Evolutionary conservation across 2,113 vertebrate genomes (phyloP).

Genomic region (Desmodus rotundus): DNA sequence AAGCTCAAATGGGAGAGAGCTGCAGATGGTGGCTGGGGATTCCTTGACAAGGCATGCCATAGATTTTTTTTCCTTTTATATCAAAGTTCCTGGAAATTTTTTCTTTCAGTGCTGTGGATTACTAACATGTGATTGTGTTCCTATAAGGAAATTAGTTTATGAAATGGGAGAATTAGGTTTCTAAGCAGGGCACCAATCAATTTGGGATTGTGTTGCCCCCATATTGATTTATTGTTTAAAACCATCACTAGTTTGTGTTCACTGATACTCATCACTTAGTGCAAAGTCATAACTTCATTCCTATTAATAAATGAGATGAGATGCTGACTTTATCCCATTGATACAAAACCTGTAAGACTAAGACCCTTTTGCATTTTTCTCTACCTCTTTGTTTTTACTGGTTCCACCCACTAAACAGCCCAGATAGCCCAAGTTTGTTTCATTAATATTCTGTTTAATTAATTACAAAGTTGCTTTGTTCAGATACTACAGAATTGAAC

Average conservation of each 20-base stretch:
- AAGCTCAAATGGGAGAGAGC: background rate
- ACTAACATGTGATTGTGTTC: background rate
- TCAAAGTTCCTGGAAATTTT: background rate
- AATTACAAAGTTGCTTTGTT: background rate
- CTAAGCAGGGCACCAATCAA: background rate
- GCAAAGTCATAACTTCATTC: background rate
- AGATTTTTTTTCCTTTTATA: background rate
- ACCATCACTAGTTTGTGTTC: background rate
- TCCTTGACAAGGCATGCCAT: background rate
- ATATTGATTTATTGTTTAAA: background rate
- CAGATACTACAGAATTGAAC: background rate
- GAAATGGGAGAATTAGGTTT: background rate
- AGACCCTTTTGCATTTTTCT: background rate
- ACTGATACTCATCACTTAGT: background rate
- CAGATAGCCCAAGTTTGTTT: background rate
- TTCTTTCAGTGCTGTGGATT: background rate
- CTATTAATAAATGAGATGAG: background rate
- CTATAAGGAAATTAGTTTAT: background rate
- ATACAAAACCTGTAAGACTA: background rate
- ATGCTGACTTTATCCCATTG: background rate
- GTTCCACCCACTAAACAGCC: background rate
- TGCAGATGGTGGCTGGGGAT: background rate
- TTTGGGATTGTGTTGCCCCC: background rate
- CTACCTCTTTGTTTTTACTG: background rate
- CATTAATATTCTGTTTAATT: background rate